Base-by-base conservation (phyloP, 2,888 invertebrate genomes). In the Cheilosia impressa region DNA sequence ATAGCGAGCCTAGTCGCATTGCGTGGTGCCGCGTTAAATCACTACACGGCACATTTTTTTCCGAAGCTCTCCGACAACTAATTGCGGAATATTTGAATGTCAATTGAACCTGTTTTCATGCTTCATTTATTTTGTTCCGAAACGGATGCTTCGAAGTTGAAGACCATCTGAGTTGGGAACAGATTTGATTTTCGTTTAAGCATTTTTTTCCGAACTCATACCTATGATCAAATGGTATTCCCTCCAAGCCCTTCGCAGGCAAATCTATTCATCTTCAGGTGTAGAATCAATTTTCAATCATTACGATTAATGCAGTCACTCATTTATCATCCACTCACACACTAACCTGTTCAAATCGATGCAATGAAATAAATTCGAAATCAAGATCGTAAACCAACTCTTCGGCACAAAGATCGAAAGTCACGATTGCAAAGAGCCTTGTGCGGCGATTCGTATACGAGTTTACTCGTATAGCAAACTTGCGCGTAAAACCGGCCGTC, bases 271-370 rank as follows among this genome's bases (percentile, higher is more conserved):
- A 63, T 81, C 62, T 57, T 50, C 9, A 31, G 47, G 60, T 82
- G 66, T 31, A 63, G 19, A 73, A 73, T 63, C 68, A 78, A 78
- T 68, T 68, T 38, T 62, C 9, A 52, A 68, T 57, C 83, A 84
- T 79, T 84, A 84, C 68, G 79, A 75, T 73, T 79, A 84, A 79
- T 79, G 53, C 66, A 68, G 62, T 84, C 83, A 65, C 69, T 75
- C 75, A 78, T 79, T 65, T 69, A 79, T 73, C 83, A 73, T 68
- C 63, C 73, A 63, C 13, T 5, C 27, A 27, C 27, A 27, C 45
- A 55, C 27, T n/a, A 81, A 81, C 81, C 75, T 43, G 81, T 81
- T 81, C 60, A 13, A 50, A 63, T 63, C 31, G 31, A 4, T 22
- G 19, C 62, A 55, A 58, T 34, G 57, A 22, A 47, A 80, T 80